A percentile compares a stretch with the other conserved stretches of the same genome.
These are phyloP conservation scores for Fragum whitleyi DNA, from an alignment of 2,888 invertebrate species.

Conservation along the genomic window DNA sequence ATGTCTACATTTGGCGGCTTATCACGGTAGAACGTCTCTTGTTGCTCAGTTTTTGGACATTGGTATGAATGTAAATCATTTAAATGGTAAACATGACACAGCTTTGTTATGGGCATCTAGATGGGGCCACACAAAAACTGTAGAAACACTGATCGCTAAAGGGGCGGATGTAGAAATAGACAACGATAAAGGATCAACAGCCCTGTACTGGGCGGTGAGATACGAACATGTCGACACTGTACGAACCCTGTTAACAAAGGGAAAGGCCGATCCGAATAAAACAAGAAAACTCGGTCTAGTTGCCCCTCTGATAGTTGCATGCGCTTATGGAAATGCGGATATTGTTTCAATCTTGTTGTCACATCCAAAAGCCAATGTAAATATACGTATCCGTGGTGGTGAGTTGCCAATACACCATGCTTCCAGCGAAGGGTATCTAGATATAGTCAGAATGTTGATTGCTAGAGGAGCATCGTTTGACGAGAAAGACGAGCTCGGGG, in stretches of 20 bases:
- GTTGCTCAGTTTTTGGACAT: conserved; percentile 70
- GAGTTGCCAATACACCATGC: conserved; percentile 84
- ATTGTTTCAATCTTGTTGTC: conserved; percentile 49
- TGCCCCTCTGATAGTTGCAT: conserved; percentile 79
- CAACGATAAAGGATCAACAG: conserved; percentile 83
- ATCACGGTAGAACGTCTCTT: conserved; percentile 67
- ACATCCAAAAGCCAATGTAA: conserved; percentile 74
- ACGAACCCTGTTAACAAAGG: conserved; percentile 71
- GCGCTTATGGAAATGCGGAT: conserved; percentile 77
- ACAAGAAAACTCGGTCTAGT: conserved; percentile 80
- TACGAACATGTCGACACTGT: conserved; percentile 78
- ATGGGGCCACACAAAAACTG: conserved; percentile 72
- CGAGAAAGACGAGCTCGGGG: conserved; percentile 77
- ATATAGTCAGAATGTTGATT: conserved; percentile 76
- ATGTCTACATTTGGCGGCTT: conserved; percentile 75
- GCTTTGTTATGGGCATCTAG: conserved; percentile 82
- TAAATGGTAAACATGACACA: conserved; percentile 81
- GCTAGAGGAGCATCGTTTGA: conserved; percentile 78
- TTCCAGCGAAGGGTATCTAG: conserved; percentile 80
- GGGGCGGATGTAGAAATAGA: conserved; percentile 73
- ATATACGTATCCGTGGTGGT: conserved; percentile 75
- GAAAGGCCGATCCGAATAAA: conserved; percentile 76
- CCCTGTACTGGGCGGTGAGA: conserved; percentile 83
- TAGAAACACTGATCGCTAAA: conserved; percentile 59
- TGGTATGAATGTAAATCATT: conserved; percentile 70